Conservation (phyloP, 2,888 invertebrate species). For the Phaonia tiefii region DNA sequence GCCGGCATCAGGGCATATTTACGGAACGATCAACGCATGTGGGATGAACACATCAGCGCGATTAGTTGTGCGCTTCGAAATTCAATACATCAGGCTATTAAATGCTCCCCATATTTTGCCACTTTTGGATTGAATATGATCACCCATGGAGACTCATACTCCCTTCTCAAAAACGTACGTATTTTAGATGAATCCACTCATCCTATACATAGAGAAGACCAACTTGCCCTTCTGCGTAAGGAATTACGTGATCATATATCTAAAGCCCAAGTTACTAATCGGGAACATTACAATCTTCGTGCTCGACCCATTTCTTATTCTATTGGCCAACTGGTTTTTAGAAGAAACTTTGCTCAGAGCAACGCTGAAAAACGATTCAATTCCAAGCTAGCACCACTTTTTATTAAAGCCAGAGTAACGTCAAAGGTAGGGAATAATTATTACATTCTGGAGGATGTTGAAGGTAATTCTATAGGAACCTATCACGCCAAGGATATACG, state of each 20-base stretch:
- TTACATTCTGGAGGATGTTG: not conserved
- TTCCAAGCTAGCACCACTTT: too few species aligned
- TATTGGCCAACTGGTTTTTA: not conserved
- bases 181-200: not conserved
- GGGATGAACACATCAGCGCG: constrained; percentile 43
- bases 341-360: too few species aligned
- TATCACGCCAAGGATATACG: not conserved
- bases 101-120: not conserved
- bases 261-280: too few species aligned
- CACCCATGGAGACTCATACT: not conserved
- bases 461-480: not conserved
- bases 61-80: constrained; percentile 49
- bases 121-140: constrained; percentile 11
- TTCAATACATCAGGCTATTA: constrained; percentile 23
- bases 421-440: too few species aligned
- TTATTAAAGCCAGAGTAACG: too few species aligned
- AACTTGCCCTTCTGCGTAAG: too few species aligned
- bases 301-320: not conserved
- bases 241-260: too few species aligned
- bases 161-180: not conserved
- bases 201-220: not conserved
- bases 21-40: constrained; percentile 38
- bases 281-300: not conserved
- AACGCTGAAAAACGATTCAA: too few species aligned
- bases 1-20: constrained; percentile 30